Percentiles rank a stretch among this genome's conserved stretches.
Conservation (phyloP, 2,888 invertebrate species). For the Eremobia ochroleuca region DNA sequence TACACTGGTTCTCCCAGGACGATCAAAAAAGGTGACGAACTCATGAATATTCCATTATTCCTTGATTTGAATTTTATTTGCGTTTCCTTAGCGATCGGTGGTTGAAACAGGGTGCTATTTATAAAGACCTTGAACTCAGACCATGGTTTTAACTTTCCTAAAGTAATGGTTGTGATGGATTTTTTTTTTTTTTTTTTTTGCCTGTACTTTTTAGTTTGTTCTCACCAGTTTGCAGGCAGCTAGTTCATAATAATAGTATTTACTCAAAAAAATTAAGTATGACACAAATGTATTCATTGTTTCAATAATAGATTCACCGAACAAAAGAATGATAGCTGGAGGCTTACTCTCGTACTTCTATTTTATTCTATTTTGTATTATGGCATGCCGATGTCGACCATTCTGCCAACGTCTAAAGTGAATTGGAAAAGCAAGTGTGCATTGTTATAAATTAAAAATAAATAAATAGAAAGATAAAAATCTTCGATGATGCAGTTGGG, state of each 20-base stretch:
- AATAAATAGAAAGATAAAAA: neutral
- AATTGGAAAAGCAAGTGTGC: no score
- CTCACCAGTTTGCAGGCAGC: neutral
- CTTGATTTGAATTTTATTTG: conserved; percentile 56
- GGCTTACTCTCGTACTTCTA: neutral
- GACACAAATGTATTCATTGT: neutral
- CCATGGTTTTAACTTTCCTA: conserved; percentile 12
- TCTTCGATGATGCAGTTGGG: neutral
- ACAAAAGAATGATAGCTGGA: neutral
- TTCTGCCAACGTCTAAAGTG: no score
- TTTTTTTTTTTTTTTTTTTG: no score
- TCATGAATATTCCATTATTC: conserved; percentile 60
- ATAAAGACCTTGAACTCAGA: conserved; percentile 2
- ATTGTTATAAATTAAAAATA: no score
- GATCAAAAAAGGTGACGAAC: conserved; percentile 56
- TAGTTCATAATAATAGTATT: neutral
- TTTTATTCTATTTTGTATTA: no score
- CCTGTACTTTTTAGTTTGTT: neutral
- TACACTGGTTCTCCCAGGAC: conserved; percentile 34
- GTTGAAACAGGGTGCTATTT: conserved; percentile 25
- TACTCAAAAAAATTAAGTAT: neutral
- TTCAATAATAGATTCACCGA: no score
- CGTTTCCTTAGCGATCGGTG: conserved; percentile 37
- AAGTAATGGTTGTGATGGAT: neutral
- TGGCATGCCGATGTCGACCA: no score